Conservation (phyloP, 2,797 vertebrate genomes). For the Dendrocincla fuliginosa region DNA sequence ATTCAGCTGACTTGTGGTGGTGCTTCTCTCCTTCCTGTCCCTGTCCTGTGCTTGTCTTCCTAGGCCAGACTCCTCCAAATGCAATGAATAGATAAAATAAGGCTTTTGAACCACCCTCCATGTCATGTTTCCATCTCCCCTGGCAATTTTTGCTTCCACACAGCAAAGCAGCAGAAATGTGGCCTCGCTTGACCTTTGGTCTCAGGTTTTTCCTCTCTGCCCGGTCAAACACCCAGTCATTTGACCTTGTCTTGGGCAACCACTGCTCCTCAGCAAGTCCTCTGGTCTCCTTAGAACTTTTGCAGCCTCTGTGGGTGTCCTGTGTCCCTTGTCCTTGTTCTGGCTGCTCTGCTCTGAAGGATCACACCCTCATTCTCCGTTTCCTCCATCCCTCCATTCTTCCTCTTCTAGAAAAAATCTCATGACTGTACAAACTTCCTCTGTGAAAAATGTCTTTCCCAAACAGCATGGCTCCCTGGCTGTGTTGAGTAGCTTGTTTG, state of each 20-base stretch:
- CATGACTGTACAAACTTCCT: background rate
- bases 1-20: background rate
- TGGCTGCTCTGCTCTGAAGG: background rate
- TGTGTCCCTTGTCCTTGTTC: background rate
- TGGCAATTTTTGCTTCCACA: background rate
- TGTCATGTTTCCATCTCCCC: background rate
- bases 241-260: background rate
- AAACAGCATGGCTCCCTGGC: background rate
- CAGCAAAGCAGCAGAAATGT: background rate
- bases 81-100: background rate
- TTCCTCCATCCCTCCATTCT: background rate
- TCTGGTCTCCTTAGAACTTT: background rate
- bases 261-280: background rate
- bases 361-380: accelerated
- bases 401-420: background rate
- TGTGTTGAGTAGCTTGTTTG: background rate
- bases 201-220: background rate
- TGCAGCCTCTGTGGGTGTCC: background rate
- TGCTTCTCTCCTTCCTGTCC: background rate
- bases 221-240: background rate
- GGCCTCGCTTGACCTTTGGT: background rate
- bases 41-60: background rate
- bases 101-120: background rate
- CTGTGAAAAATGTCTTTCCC: background rate
- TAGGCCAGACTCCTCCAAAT: background rate